Base-by-base conservation (phyloP, 1,140 invertebrate species). In the Drosophila suzukii region DNA sequence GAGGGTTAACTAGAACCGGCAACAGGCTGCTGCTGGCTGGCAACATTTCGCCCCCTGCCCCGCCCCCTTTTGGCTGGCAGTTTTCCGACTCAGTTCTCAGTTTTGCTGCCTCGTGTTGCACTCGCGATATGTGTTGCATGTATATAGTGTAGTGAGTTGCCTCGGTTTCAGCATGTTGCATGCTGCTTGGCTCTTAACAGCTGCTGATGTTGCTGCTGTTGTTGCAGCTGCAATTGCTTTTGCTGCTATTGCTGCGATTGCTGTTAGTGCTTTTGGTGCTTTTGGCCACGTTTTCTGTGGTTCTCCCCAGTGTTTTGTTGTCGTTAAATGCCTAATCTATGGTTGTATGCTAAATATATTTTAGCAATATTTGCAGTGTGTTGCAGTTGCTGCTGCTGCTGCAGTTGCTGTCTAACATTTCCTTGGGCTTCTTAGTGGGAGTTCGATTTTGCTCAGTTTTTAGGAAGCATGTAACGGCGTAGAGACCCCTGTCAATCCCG, bases 251-350 rank as follows among this genome's bases (percentile, higher is more conserved):
- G n/a, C n/a, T 46, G 53, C 34, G 24, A 24, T 54, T 57, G 36
- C 60, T 75, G 72, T 50, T 54, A 83, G 43, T 61, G 38, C 10
- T 34, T 34, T 53, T 53, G 39, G 11, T 10, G 30, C 30, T 17
- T 36, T 36, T 36, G 20, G 24, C 53, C 66, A 75, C 44, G 76
- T 63, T 71, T 71, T 68, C 49, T 43, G 53, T 15, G 36, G 15
- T 62, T 20, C 34, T 55, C 58, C 20, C 13, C 43, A 46, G 46
- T 51, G 53, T 36, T 58, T 49, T 27, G 15, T 58, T 46, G 63
- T 50, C 75, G 74, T 88, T 83, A 88, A 88, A 63, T 62, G 58
- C 27, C 50, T 32, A 75, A 73, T 83, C 75, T 88, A 88, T 83
- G 76, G 76, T 83, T 49, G 77, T 72, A 73, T 66, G 68, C 72